Conservation (phyloP, 1,140 invertebrate species). For the Globodera rostochiensis region DNA sequence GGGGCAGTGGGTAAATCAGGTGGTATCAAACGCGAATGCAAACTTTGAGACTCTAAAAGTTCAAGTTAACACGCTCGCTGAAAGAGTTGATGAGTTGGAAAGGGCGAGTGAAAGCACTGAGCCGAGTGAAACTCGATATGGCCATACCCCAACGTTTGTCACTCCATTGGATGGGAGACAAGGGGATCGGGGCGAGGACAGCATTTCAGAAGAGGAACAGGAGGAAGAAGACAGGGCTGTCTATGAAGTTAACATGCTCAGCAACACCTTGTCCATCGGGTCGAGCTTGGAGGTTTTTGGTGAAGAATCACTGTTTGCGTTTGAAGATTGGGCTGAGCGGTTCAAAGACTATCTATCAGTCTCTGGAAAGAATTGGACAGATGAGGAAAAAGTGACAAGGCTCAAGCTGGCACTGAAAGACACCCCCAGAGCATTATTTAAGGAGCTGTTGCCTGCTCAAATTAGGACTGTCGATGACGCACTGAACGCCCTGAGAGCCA, state of each 20-base stretch:
- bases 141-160: not conserved
- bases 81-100: not conserved
- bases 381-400: not conserved
- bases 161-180: too few relatives aligned
- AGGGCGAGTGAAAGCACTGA: not conserved
- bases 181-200: too few relatives aligned
- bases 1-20: not conserved
- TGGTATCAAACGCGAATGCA: not conserved
- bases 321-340: not conserved
- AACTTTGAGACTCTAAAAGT: not conserved
- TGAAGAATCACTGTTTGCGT: not conserved
- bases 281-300: not conserved
- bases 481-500: not conserved
- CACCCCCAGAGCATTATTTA: not conserved
- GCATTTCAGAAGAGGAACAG: too few relatives aligned
- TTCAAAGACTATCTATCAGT: not conserved
- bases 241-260: not conserved
- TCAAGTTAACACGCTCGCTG: not conserved
- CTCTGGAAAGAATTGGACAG: not conserved
- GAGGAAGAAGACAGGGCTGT: too few relatives aligned
- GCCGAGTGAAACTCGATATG: not conserved
- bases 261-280: not conserved
- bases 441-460: not conserved
- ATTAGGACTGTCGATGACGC: not conserved
- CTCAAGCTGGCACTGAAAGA: not conserved